Base-by-base conservation (phyloP, 1,140 invertebrate genomes). In the Brachionus rubens region DNA sequence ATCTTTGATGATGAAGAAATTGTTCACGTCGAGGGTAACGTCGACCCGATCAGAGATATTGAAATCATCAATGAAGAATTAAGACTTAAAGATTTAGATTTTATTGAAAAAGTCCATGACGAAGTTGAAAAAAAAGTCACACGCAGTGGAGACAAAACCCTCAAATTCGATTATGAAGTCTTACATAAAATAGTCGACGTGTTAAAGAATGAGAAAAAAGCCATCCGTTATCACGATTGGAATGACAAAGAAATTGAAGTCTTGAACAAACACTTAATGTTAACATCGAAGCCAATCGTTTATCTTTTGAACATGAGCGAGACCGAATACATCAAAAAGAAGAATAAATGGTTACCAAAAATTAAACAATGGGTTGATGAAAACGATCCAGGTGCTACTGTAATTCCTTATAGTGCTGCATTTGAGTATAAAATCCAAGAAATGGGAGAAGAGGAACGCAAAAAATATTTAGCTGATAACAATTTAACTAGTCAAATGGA, bases 321-420 rank as follows among this genome's bases (percentile, higher is more conserved):
- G 84, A 96, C 95, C 84, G 96, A 99, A 86, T 99, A 95, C 83
- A 96, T 96, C 80, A 90, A 94, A 79, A 98, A 98, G 87, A 99
- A 98, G 86, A 98, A 98, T 83, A 98, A 98, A 88, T 97, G 94
- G 93, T 88, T 99, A 81, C 87, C 91, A 10, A 98, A 98, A 86
- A 93, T 99, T 79, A 99, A 99, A 83, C 94, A 97, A 85, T 99
- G 95, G 95, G 91, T 99, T 77, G 96, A 99, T 83, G 91, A 92
- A 80, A 91, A 98, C 82, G 97, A 99, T 85, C 90, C 93, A 0
- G 95, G 96, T 10, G 90, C 95, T 0, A 85, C 90, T 7, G 87
- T 98, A 7, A 96, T 98, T 62, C 94, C 94, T 2, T 98, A 99
- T 85, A 98, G 94, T 76, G 96, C 94, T 4, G 89, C 87, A 9